A percentile compares a stretch with the other conserved stretches of the same genome.
Evolutionary conservation across 2,888 invertebrate species (phyloP).

Genomic region (Antheraea yamamai): DNA sequence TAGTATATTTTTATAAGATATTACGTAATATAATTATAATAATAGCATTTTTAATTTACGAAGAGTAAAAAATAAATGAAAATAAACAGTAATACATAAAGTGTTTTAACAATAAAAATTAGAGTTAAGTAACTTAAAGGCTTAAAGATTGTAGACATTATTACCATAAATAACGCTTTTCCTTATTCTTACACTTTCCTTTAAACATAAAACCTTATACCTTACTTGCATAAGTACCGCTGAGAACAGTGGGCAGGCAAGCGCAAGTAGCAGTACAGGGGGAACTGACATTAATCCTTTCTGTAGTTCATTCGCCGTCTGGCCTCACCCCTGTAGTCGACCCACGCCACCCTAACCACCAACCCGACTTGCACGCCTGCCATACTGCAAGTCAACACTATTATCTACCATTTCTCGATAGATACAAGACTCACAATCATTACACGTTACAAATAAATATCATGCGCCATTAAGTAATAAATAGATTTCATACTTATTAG

Average conservation of each 20-base stretch:
- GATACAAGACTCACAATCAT: conserved; percentile 7
- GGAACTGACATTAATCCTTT: conserved; percentile 82
- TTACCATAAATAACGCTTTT: neutral
- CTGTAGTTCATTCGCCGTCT: conserved; percentile 84
- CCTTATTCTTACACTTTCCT: conserved; percentile 2
- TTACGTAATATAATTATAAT: no score
- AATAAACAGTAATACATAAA: no score
- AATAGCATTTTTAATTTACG: no score
- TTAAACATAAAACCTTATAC: neutral
- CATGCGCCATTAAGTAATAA: neutral
- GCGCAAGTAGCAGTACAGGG: conserved; percentile 77
- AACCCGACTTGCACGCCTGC: conserved; percentile 66
- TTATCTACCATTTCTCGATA: conserved; percentile 32
- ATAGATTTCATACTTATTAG: neutral
- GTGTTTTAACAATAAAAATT: neutral
- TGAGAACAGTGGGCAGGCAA: conserved; percentile 64
- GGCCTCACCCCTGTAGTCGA: conserved; percentile 77
- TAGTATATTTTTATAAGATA: no score
- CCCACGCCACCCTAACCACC: conserved; percentile 61
- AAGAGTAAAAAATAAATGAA: no score
- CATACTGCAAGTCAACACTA: conserved; percentile 67
- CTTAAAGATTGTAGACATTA: neutral
- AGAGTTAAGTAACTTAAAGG: neutral
- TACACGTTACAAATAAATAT: neutral
- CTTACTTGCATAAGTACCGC: conserved; percentile 41